Evolutionary conservation across 2,113 vertebrate genomes (phyloP).

Genomic region (Sphaerodactylus townsendi): DNA sequence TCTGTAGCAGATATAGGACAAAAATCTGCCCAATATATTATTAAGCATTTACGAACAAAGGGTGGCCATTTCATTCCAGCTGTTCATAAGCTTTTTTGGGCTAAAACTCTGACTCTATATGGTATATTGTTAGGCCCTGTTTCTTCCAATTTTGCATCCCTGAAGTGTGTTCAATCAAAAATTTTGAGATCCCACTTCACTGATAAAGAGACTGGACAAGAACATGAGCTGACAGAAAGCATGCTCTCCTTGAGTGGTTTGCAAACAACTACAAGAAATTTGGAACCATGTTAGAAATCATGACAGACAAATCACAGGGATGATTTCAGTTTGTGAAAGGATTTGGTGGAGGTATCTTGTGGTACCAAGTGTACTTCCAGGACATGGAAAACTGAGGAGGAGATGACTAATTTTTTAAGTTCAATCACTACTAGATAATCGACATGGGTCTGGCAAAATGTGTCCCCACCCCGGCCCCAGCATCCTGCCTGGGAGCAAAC

Average conservation of each 20-base stretch:
- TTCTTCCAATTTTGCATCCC: too few species aligned
- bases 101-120: too few species aligned
- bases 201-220: constrained; percentile 99
- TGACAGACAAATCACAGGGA: constrained; percentile 99
- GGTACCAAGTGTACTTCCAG: constrained; percentile 99
- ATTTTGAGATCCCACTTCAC: too few species aligned
- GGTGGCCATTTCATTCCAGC: too few species aligned
- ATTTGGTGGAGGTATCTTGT: constrained; percentile 99
- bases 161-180: too few species aligned
- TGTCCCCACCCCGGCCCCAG: constrained; percentile 86
- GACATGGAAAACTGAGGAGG: constrained; percentile 99
- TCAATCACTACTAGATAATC: constrained; percentile 99
- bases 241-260: constrained; percentile 99
- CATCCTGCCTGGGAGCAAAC: constrained; percentile 87
- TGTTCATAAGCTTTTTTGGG: too few species aligned
- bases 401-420: constrained; percentile 99
- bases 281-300: constrained; percentile 98
- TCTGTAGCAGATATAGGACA: too few species aligned
- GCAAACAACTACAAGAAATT: constrained; percentile 99
- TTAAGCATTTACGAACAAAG: too few species aligned
- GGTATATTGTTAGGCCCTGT: too few species aligned
- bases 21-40: too few species aligned
- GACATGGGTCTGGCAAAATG: constrained; percentile 85
- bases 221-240: constrained; percentile 97
- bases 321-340: constrained; percentile 99